Percentiles rank a stretch among this genome's conserved stretches.
Evolutionary conservation across 2,113 vertebrate species (phyloP).

Genomic region (Dendropsophus ebraccatus): DNA sequence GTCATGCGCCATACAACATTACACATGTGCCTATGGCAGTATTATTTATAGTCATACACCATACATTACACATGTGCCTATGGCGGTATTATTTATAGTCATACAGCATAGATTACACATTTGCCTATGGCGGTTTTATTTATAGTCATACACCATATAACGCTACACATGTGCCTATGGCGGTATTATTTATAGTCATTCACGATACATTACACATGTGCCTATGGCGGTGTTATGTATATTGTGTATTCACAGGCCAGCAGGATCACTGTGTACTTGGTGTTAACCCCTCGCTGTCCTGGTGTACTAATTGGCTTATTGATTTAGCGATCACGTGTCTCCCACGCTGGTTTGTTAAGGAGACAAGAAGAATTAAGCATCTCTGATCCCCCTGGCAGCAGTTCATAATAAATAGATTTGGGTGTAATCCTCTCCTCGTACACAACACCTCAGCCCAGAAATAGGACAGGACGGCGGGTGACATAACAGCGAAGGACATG

Average conservation of each 20-base stretch:
- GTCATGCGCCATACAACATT: too few relatives aligned
- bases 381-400: conserved; percentile 26
- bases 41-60: too few relatives aligned
- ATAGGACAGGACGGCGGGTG: background rate
- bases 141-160: too few relatives aligned
- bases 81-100: too few relatives aligned
- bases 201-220: background rate
- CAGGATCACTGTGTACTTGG: background rate
- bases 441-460: background rate
- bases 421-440: conserved; percentile 3
- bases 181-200: too few relatives aligned
- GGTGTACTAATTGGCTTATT: conserved; percentile 1
- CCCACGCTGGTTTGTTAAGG: conserved; percentile 20
- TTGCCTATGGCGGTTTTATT: too few relatives aligned
- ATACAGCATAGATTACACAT: too few relatives aligned
- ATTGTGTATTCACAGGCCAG: background rate
- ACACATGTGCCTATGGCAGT: too few relatives aligned
- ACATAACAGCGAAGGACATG: conserved; percentile 12
- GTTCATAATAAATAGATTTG: conserved; percentile 43
- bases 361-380: conserved; percentile 35
- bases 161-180: too few relatives aligned
- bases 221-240: background rate
- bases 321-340: conserved; percentile 16
- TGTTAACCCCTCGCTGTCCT: conserved; percentile 11
- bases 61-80: too few relatives aligned